Percentiles rank a stretch among this genome's conserved stretches.
Conservation (phyloP, 1,140 invertebrate species). For the Drosophila carrolli region DNA sequence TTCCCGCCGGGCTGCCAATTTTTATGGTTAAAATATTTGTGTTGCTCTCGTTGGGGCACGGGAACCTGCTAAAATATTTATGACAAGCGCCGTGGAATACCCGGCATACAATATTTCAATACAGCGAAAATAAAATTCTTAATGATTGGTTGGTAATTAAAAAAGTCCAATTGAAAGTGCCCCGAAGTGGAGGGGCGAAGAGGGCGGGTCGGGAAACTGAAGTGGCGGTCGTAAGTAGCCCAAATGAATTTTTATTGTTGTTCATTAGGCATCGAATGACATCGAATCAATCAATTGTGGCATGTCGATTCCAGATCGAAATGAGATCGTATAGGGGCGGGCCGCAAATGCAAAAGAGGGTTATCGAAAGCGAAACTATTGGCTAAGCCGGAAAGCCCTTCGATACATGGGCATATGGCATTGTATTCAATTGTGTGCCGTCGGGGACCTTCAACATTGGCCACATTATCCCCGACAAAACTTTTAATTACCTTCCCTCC, state of each 20-base stretch:
- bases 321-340: conserved; percentile 46
- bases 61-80: conserved; percentile 75
- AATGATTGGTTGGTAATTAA: conserved; percentile 65
- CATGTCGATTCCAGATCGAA: conserved; percentile 32
- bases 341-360: too few relatives aligned
- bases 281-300: conserved; percentile 55
- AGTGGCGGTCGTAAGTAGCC: conserved; percentile 33
- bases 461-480: conserved; percentile 35
- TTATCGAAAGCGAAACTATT: conserved; percentile 2
- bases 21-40: conserved; percentile 64
- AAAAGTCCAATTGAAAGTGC: conserved; percentile 60
- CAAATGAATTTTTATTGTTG: conserved; percentile 58
- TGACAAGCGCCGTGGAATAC: conserved; percentile 60
- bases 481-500: conserved; percentile 51
- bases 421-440: conserved; percentile 18
- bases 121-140: conserved; percentile 43
- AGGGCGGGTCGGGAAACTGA: neutral
- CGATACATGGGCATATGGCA: conserved; percentile 4
- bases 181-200: neutral
- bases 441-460: conserved; percentile 31
- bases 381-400: conserved; percentile 12
- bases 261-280: conserved; percentile 46
- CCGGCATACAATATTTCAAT: conserved; percentile 68
- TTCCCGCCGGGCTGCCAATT: conserved; percentile 67
- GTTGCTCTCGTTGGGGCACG: conserved; percentile 37